Evolutionary conservation across 35 echinoderm and acorn worm genomes (phyloP).

Genomic region (Lytechinus pictus): DNA sequence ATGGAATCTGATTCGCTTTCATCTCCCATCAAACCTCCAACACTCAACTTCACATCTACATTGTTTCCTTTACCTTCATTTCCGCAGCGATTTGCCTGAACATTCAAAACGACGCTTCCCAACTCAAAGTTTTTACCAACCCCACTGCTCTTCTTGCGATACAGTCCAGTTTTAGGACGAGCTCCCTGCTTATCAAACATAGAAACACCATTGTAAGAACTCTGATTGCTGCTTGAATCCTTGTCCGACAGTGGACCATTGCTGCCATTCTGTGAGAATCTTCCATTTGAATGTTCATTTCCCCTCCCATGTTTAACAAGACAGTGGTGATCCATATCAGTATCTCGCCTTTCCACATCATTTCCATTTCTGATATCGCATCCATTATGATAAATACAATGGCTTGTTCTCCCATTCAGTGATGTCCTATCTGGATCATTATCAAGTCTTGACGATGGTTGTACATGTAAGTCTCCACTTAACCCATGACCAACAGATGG

Average conservation of each 20-base stretch:
- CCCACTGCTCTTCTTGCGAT: slow-evolving; percentile 43
- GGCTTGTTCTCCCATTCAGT: background rate
- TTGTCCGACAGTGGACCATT: background rate
- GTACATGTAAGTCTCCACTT: background rate
- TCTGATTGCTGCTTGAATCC: background rate
- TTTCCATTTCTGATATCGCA: slow-evolving; percentile 6
- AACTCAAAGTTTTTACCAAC: slow-evolving; percentile 34
- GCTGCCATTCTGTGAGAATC: background rate
- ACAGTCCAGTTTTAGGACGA: slow-evolving; percentile 25
- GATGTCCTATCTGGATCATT: slow-evolving; percentile 24
- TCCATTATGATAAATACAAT: background rate
- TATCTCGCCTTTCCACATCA: background rate
- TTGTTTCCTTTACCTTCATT: slow-evolving; percentile 10
- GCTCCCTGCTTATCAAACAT: slow-evolving; percentile 44
- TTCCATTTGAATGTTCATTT: background rate
- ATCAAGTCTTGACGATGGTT: background rate
- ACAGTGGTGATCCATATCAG: background rate
- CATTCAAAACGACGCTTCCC: slow-evolving; percentile 8
- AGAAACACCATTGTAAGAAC: slow-evolving; percentile 20
- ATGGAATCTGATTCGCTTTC: background rate
- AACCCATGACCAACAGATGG: background rate
- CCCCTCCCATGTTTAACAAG: background rate
- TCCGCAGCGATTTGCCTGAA: slow-evolving; percentile 20
- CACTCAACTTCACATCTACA: slow-evolving; percentile 39
- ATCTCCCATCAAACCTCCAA: background rate